Evolutionary conservation across 2,888 invertebrate genomes (phyloP).

Genomic region (Hypsopygia costalis): DNA sequence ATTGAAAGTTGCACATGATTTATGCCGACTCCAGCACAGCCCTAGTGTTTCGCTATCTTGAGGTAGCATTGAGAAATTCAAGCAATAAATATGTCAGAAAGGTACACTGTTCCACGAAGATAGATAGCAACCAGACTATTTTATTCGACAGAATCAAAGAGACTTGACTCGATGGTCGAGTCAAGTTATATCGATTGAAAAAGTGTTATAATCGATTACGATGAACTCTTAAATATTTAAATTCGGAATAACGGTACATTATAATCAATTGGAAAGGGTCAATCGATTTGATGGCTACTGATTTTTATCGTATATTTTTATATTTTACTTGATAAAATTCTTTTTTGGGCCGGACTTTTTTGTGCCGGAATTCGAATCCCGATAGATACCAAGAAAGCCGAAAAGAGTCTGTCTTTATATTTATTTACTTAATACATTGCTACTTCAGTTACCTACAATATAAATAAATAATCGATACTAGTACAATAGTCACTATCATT

Average conservation of each 20-base stretch:
- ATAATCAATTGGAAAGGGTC: not conserved
- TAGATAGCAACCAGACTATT: not conserved
- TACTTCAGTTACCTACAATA: no score
- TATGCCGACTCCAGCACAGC: constrained; percentile 2
- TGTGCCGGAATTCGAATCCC: no score
- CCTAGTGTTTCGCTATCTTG: constrained; percentile 12
- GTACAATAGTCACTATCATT: no score
- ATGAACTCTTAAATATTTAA: not conserved
- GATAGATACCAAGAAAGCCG: no score
- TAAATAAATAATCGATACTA: no score
- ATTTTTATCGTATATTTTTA: no score
- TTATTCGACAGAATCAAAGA: not conserved
- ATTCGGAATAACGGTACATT: not conserved
- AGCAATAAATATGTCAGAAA: constrained; percentile 44
- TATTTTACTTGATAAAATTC: no score
- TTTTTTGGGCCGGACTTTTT: no score
- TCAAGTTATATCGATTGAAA: not conserved
- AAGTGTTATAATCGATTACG: not conserved
- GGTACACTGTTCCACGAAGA: not conserved
- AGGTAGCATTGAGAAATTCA: constrained; percentile 32
- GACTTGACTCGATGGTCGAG: not conserved
- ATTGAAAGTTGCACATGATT: constrained; percentile 6
- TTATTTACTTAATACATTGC: no score
- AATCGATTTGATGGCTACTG: no score
- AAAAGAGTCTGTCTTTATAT: no score